Conservation (phyloP, 2,797 vertebrate species). For the Sebastes matsubarae region DNA sequence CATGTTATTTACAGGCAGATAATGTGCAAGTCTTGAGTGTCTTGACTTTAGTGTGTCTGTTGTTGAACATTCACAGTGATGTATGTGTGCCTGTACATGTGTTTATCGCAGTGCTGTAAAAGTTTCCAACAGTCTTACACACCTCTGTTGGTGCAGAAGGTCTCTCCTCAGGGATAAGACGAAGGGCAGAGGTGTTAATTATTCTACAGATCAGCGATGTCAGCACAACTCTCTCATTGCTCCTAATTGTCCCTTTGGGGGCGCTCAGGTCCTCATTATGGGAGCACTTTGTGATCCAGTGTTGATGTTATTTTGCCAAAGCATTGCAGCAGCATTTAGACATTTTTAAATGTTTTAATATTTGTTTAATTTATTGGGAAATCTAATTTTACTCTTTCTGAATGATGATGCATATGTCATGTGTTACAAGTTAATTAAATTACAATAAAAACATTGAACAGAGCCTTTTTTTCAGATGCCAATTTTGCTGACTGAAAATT, state of each 20-base stretch:
- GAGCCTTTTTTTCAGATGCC: not conserved
- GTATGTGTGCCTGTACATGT: not conserved
- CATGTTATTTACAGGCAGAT: not conserved
- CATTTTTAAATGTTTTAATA: conserved; percentile 12
- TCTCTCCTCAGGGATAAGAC: conserved; percentile 69
- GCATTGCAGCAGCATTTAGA: conserved; percentile 25
- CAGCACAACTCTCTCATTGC: conserved; percentile 83
- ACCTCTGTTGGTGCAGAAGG: conserved; percentile 56
- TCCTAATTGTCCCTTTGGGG: conserved; percentile 80
- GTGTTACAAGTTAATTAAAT: not conserved
- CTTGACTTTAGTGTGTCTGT: not conserved
- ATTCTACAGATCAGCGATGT: conserved; percentile 78
- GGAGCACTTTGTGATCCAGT: conserved; percentile 63
- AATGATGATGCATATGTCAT: not conserved
- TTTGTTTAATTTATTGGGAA: not conserved
- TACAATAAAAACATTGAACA: not conserved
- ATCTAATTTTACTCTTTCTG: not conserved
- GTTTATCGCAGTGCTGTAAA: conserved; percentile 45
- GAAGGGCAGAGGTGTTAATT: conserved; percentile 85
- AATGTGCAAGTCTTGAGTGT: not conserved
- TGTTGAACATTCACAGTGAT: not conserved
- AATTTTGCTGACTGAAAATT: not conserved
- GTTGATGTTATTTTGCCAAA: conserved; percentile 53
- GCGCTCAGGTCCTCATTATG: conserved; percentile 75
- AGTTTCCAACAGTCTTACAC: conserved; percentile 65